These are phyloP conservation scores for Polypedilum pembai DNA, from an alignment of 1,140 invertebrate species.

Conservation along the genomic window DNA sequence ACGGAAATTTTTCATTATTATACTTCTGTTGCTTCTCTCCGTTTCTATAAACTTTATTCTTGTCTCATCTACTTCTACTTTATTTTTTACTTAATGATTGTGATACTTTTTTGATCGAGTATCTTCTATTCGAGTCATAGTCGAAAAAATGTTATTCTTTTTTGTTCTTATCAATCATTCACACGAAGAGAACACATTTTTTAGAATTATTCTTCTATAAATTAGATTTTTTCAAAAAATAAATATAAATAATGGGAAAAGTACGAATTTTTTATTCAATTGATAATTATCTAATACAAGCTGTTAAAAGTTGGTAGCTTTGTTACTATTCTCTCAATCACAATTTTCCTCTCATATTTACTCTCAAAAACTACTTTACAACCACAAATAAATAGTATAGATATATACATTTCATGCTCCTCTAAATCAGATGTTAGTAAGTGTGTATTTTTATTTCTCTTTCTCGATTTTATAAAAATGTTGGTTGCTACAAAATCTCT, in stretches of 20 bases:
- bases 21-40: no score
- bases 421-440: neutral
- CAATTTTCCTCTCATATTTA: neutral
- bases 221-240: constrained; percentile 5
- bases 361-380: neutral
- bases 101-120: neutral
- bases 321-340: neutral
- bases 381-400: neutral
- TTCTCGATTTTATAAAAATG: neutral
- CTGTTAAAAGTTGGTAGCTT: neutral
- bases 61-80: no score
- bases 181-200: neutral
- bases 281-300: neutral
- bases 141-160: neutral
- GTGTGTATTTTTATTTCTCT: neutral
- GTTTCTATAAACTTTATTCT: no score
- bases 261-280: constrained; percentile 13
- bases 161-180: constrained; percentile 10
- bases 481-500: neutral
- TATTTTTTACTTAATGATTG: neutral
- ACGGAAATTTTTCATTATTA: neutral
- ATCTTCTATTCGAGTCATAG: neutral
- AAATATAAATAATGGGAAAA: neutral
- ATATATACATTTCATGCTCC: constrained; percentile 5
- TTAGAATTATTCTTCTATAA: neutral